phyloP scores from a whole-genome alignment of 2,888 invertebrate species.

The Leucophenga maculata region DNA sequence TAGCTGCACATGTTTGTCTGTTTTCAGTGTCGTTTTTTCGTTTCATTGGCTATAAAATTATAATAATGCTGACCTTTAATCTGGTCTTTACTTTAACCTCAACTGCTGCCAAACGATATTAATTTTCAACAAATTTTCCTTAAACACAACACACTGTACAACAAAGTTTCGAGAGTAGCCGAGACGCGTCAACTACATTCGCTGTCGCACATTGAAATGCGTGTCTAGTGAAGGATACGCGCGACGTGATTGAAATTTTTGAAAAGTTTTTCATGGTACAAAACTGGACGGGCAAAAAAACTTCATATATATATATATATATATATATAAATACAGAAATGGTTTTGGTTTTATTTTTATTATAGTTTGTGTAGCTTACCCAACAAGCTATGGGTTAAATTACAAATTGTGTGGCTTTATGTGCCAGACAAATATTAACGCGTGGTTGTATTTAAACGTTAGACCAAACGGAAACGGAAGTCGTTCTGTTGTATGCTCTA shows the following conservation, averaged over 20 bases:
- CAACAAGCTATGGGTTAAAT: constrained; percentile 22
- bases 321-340: neutral
- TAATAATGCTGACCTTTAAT: no score
- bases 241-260: constrained; percentile 62
- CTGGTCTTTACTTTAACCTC: no score
- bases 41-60: no score
- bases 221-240: constrained; percentile 62
- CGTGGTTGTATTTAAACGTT: neutral
- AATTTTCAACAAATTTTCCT: no score
- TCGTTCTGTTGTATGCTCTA: constrained; percentile 54
- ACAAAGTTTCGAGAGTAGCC: neutral
- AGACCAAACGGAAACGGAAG: constrained; percentile 57
- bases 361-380: constrained; percentile 24
- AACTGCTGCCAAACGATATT: no score
- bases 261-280: constrained; percentile 38
- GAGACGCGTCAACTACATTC: neutral
- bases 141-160: neutral
- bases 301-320: constrained; percentile 24
- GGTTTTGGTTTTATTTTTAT: neutral
- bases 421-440: constrained; percentile 40
- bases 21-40: no score
- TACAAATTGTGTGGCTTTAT: constrained; percentile 12
- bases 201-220: constrained; percentile 54
- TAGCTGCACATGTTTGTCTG: no score
- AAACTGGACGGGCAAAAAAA: neutral